These are phyloP conservation scores for Cranoglanis bouderius DNA, from an alignment of 2,113 vertebrate genomes.

Conservation along the genomic window DNA sequence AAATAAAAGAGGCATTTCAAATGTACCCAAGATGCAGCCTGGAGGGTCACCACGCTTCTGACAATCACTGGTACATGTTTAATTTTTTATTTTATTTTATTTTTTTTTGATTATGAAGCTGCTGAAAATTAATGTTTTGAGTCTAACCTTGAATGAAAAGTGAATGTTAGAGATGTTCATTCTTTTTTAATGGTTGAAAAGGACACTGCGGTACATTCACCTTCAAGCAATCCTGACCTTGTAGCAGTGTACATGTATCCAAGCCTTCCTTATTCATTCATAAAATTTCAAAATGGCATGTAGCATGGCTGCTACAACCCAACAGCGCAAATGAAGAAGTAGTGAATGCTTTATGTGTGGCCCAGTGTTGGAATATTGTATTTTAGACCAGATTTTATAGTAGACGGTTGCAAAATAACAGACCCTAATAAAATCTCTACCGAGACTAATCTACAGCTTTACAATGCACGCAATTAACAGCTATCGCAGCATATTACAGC, in stretches of 20 bases:
- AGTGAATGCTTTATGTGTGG: not conserved
- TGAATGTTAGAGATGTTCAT: not conserved
- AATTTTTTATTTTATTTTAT: not conserved
- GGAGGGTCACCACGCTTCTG: not conserved
- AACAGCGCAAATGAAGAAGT: not conserved
- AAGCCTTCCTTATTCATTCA: too few species aligned
- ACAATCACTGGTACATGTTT: not conserved
- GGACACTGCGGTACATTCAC: not conserved
- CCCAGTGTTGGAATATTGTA: not conserved
- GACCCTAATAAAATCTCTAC: conserved; percentile 9
- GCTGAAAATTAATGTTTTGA: not conserved
- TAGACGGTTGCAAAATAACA: conserved; percentile 38
- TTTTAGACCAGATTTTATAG: conserved; percentile 28
- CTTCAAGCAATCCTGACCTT: not conserved
- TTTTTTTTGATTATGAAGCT: not conserved
- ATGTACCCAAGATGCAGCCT: not conserved
- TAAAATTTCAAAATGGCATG: not conserved
- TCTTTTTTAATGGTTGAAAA: not conserved
- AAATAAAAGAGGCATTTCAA: not conserved
- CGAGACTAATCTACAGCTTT: conserved; percentile 47
- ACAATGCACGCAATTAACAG: conserved; percentile 65
- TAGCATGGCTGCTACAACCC: not conserved
- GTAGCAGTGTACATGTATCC: not conserved
- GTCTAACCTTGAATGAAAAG: not conserved
- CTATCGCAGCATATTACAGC: conserved; percentile 49